Conservation (phyloP, 2,113 vertebrate genomes). For the Acanthisitta chloris region DNA sequence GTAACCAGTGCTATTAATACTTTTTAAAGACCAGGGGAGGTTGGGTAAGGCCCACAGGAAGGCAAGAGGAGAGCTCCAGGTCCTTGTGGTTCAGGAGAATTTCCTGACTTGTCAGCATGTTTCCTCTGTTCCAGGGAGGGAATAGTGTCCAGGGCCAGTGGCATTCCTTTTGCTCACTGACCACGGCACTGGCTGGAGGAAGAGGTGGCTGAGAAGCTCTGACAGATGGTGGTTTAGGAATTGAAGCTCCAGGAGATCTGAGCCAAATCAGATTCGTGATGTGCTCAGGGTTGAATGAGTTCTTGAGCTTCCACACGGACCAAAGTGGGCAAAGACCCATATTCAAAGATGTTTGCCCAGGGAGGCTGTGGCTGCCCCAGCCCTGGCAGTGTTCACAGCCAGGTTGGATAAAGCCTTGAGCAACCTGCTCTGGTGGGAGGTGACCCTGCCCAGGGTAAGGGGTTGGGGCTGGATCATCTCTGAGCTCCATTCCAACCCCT, state of each 20-base stretch:
- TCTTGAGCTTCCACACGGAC: too few relatives aligned
- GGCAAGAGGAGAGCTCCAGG: neutral
- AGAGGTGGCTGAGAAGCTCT: neutral
- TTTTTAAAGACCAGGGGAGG: neutral
- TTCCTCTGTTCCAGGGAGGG: neutral
- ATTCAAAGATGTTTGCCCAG: too few relatives aligned
- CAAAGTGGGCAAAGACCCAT: too few relatives aligned
- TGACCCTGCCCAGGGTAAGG: too few relatives aligned
- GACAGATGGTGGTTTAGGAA: neutral
- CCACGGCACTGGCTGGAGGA: neutral
- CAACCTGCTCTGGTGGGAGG: too few relatives aligned
- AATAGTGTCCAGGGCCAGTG: neutral
- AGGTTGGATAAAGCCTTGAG: too few relatives aligned
- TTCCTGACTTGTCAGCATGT: neutral
- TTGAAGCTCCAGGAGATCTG: neutral
- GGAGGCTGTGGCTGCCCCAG: too few relatives aligned
- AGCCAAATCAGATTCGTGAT: neutral
- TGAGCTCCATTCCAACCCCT: too few relatives aligned
- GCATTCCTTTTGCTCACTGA: neutral
- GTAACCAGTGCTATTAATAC: neutral
- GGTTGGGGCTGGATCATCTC: too few relatives aligned
- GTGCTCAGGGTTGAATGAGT: too few relatives aligned
- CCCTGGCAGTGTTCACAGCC: too few relatives aligned
- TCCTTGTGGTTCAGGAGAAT: slow-evolving; percentile 3
- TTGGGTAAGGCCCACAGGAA: neutral